Percentiles rank a stretch among this genome's conserved stretches.
These are phyloP conservation scores for Macquaria australasica DNA, from an alignment of 2,113 vertebrate species.

Conservation along the genomic window DNA sequence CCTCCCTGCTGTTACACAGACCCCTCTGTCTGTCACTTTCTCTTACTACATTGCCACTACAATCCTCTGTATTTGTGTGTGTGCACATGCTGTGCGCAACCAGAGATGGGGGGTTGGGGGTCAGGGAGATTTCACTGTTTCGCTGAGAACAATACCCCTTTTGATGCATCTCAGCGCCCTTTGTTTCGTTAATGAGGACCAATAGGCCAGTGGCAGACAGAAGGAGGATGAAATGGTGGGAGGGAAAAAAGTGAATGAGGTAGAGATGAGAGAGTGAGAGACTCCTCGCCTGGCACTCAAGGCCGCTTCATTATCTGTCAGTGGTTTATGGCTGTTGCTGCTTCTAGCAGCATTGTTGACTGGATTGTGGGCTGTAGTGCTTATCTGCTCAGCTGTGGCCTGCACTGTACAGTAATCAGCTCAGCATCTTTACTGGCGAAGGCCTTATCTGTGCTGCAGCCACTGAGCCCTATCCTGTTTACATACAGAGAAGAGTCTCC, in stretches of 20 bases:
- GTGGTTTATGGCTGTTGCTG: conserved; percentile 60
- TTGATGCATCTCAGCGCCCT: conserved; percentile 77
- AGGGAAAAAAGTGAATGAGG: conserved; percentile 46
- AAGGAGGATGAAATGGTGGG: conserved; percentile 64
- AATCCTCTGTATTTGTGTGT: conserved; percentile 63
- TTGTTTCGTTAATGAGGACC: conserved; percentile 77
- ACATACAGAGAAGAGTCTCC: conserved; percentile 65
- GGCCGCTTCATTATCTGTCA: conserved; percentile 62
- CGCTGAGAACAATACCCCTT: conserved; percentile 77
- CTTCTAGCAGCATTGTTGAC: conserved; percentile 45
- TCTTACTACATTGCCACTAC: conserved; percentile 55
- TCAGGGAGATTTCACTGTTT: conserved; percentile 74
- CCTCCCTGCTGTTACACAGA: conserved; percentile 73
- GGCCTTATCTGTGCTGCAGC: conserved; percentile 64
- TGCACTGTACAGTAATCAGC: conserved; percentile 62
- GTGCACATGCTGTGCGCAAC: conserved; percentile 39
- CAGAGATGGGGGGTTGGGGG: conserved; percentile 53
- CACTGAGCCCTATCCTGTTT: conserved; percentile 69
- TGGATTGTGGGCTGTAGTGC: conserved; percentile 32
- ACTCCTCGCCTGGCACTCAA: conserved; percentile 31
- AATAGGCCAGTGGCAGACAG: conserved; percentile 64
- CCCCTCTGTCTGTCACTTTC: conserved; percentile 80
- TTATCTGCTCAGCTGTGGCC: conserved; percentile 66
- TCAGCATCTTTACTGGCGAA: conserved; percentile 67
- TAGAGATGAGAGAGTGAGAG: conserved; percentile 42